These are phyloP conservation scores for Cylloceria caligata DNA, from an alignment of 2,888 invertebrate genomes.

Conservation along the genomic window DNA sequence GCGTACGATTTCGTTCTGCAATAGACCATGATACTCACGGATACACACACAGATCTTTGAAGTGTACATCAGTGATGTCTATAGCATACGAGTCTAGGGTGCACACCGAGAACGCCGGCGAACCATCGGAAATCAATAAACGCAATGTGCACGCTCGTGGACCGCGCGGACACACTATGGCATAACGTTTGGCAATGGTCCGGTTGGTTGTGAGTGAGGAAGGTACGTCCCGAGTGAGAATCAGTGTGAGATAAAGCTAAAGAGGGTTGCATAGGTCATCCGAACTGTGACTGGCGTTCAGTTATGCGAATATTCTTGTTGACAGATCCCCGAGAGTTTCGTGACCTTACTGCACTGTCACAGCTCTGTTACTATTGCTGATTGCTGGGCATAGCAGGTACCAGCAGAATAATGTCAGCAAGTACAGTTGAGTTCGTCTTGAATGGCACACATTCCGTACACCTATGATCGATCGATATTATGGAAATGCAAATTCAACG, in stretches of 20 bases:
- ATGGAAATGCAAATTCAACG: conserved; percentile 63
- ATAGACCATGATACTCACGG: conserved; percentile 40
- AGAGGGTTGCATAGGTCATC: conserved; percentile 21
- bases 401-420: conserved; percentile 26
- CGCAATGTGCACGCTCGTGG: conserved; percentile 73
- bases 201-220: not conserved
- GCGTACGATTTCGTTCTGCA: conserved; percentile 35
- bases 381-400: conserved; percentile 29
- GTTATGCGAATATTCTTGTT: conserved; percentile 53
- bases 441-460: conserved; percentile 10
- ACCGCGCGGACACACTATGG: conserved; percentile 18
- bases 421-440: conserved; percentile 31
- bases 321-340: conserved; percentile 53
- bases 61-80: not conserved
- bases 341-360: conserved; percentile 36
- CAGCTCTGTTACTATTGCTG: not conserved
- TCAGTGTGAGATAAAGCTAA: conserved; percentile 11
- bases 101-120: conserved; percentile 62
- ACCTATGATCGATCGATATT: conserved; percentile 51
- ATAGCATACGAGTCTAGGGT: conserved; percentile 27
- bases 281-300: conserved; percentile 59
- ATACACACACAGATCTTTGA: conserved; percentile 6
- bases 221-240: not conserved
- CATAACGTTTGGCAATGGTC: conserved; percentile 51
- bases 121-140: conserved; percentile 78